phyloP scores from a whole-genome alignment of 2,113 vertebrate species.

The Dendropsophus ebraccatus region DNA sequence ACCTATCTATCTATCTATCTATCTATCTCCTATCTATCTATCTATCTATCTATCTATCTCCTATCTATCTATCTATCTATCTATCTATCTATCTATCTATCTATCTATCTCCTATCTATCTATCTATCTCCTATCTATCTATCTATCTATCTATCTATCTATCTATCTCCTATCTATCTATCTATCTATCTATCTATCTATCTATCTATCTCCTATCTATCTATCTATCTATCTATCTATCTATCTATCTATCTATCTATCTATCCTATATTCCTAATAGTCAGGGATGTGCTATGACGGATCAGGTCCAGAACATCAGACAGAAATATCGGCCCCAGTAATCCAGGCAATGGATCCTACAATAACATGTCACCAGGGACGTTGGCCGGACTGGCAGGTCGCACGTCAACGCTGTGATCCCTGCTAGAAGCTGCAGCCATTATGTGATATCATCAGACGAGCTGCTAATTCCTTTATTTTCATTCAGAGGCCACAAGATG shows the following conservation, averaged over 20 bases:
- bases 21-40: too few relatives aligned
- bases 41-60: too few relatives aligned
- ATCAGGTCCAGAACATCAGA: neutral
- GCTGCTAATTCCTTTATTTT: neutral
- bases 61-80: neutral
- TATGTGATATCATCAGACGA: neutral
- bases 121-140: neutral
- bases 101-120: too few relatives aligned
- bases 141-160: neutral
- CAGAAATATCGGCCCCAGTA: too few relatives aligned
- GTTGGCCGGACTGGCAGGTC: neutral
- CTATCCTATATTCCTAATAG: too few relatives aligned
- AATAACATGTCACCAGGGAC: neutral
- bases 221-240: too few relatives aligned
- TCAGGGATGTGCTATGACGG: too few relatives aligned
- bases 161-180: neutral
- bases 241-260: too few relatives aligned
- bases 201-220: too few relatives aligned
- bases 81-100: neutral
- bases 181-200: neutral
- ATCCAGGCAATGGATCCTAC: neutral
- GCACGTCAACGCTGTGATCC: neutral
- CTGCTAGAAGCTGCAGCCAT: neutral
- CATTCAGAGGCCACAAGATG: neutral
- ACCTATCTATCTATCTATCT: too few relatives aligned